Base-by-base conservation (phyloP, 2,797 vertebrate species). In the Alosa sapidissima region DNA sequence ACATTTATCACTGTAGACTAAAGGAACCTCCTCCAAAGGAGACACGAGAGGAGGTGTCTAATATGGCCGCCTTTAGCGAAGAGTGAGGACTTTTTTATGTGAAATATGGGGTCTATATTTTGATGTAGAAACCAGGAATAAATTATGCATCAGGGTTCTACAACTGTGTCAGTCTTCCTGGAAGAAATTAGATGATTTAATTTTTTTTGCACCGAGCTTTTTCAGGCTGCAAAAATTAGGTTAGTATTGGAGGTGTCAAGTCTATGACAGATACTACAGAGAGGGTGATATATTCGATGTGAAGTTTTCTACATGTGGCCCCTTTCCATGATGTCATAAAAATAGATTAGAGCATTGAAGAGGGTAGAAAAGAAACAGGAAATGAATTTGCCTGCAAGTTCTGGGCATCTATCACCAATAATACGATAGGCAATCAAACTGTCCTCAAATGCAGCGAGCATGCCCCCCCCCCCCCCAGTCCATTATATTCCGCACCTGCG, bases 241-340 rank as follows among this genome's bases (percentile, higher is more conserved):
- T 78, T 78, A 78, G 72, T 41, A 78, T 78, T 9, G 72, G 19
- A 78, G 72, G 72, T 78, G 68, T 72, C 68, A 72, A 16, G 68
- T 14, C 68, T 14, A 72, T 72, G 68, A 72, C 68, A 14, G 68
- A 72, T 72, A 41, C 13, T 72, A 5, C 33, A 14, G 36, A 36
- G 33, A 78, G 36, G 65, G 72, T 36, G 72, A 45, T 78, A 78
- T 78, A 78, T 78, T 21, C 36, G 5, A 21, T 45, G 41, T 78
- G 36, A 78, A 78, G 41, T 78, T 72, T 72, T 72, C 36, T 47
- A 45, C 36, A 78, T 47, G 36, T 1, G 72, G 5, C 41, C 47
- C 36, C 11, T 75, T 16, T 45, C 7, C 36, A 47, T 78, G 72
- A 78, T 78, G 36, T 78, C 19, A 8, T 78, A 21, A 78, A 72